Evolutionary conservation across 2,113 vertebrate genomes (phyloP).

Genomic region (Daubentonia madagascariensis): DNA sequence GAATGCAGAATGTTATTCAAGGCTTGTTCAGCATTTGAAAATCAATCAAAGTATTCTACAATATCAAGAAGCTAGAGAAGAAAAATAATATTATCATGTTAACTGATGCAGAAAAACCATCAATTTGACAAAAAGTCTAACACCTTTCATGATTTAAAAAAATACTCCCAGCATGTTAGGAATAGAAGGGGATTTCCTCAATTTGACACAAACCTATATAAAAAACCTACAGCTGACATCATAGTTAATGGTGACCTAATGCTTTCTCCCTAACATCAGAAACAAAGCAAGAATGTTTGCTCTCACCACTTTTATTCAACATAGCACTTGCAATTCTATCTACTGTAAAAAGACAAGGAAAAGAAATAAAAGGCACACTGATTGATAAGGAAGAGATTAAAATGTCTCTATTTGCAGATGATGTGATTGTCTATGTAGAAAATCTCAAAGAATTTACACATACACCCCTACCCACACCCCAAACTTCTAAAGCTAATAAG

Average conservation of each 20-base stretch:
- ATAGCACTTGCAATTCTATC: not conserved
- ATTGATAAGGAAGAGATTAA: not conserved
- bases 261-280: not conserved
- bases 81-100: not conserved
- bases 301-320: not conserved
- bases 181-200: not conserved
- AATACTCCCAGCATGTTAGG: not conserved
- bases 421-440: not conserved
- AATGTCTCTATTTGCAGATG: not conserved
- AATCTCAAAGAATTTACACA: not conserved
- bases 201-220: not conserved
- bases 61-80: not conserved
- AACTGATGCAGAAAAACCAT: not conserved
- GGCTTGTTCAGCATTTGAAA: not conserved
- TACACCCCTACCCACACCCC: too few relatives aligned
- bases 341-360: not conserved
- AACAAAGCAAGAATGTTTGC: not conserved
- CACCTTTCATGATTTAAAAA: not conserved
- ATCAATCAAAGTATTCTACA: not conserved
- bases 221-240: not conserved
- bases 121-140: not conserved
- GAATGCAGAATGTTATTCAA: not conserved
- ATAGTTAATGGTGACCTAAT: not conserved
- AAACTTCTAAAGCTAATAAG: not conserved
- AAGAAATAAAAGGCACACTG: not conserved